phyloP scores from a whole-genome alignment of 1,140 invertebrate genomes.

The Calephelis nemesis region DNA sequence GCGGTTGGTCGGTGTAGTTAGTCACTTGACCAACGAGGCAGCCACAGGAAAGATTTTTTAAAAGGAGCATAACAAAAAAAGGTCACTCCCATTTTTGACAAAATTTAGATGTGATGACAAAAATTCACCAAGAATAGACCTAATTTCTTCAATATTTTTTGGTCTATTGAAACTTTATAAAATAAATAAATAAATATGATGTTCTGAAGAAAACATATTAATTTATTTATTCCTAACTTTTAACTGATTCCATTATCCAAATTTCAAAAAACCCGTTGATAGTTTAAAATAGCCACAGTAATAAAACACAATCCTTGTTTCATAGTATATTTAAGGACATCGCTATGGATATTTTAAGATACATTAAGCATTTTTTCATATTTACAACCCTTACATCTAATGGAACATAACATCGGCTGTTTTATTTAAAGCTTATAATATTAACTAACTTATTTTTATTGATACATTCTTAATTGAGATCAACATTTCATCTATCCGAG shows the following conservation, averaged over 20 bases:
- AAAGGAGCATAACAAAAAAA: no score
- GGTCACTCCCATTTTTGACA: no score
- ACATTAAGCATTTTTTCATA: slow-evolving; percentile 40
- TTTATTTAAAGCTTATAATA: slow-evolving; percentile 25
- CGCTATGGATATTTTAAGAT: slow-evolving; percentile 55
- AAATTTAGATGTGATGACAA: no score
- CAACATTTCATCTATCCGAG: slow-evolving; percentile 33
- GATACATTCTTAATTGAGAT: slow-evolving; percentile 37
- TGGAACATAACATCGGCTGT: slow-evolving; percentile 9
- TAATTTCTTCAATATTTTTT: no score
- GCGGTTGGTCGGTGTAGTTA: no score
- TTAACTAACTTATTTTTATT: slow-evolving; percentile 17
- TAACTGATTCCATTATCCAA: not conserved
- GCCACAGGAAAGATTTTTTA: no score
- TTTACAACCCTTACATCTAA: slow-evolving; percentile 40
- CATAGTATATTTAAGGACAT: slow-evolving; percentile 36
- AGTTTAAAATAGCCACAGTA: not conserved
- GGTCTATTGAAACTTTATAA: no score
- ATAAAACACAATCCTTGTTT: slow-evolving; percentile 22
- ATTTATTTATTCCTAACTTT: no score
- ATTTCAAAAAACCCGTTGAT: not conserved
- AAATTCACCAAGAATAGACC: no score
- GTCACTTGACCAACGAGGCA: no score
- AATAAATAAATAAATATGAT: no score
- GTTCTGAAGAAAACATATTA: no score